Conservation (phyloP, 2,888 invertebrate species). For the Tenthredo amoena region DNA sequence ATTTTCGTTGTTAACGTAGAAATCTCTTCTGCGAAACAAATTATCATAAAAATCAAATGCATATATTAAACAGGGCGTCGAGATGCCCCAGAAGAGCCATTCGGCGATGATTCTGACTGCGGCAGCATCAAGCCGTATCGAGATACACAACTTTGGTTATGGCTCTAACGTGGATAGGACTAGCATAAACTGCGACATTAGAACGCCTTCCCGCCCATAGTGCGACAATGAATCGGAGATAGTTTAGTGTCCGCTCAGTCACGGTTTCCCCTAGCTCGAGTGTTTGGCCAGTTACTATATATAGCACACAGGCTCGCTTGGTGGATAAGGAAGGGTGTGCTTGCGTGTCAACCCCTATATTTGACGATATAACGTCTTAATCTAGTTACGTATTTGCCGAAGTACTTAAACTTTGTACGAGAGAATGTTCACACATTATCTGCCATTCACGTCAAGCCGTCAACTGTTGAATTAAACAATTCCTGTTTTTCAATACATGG, state of each 20-base stretch:
- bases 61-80: conserved; percentile 46
- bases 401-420: conserved; percentile 22
- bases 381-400: conserved; percentile 36
- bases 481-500: not conserved
- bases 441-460: not conserved
- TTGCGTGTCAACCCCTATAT: conserved; percentile 22
- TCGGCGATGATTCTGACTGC: conserved; percentile 45
- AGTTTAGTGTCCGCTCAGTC: conserved; percentile 40
- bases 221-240: conserved; percentile 44
- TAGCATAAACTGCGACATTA: conserved; percentile 51
- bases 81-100: conserved; percentile 44
- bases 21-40: conserved; percentile 53
- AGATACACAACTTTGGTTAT: conserved; percentile 43
- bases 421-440: conserved; percentile 29
- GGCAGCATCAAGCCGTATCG: conserved; percentile 27
- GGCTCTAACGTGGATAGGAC: conserved; percentile 45
- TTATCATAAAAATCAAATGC: conserved; percentile 55
- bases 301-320: not conserved
- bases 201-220: conserved; percentile 38
- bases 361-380: conserved; percentile 38
- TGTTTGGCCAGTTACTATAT: conserved; percentile 37
- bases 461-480: conserved; percentile 20
- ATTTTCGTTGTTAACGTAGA: conserved; percentile 50
- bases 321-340: not conserved
- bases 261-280: conserved; percentile 26